Base-by-base conservation (phyloP, 2,797 vertebrate species). In the Tangara arthus region DNA sequence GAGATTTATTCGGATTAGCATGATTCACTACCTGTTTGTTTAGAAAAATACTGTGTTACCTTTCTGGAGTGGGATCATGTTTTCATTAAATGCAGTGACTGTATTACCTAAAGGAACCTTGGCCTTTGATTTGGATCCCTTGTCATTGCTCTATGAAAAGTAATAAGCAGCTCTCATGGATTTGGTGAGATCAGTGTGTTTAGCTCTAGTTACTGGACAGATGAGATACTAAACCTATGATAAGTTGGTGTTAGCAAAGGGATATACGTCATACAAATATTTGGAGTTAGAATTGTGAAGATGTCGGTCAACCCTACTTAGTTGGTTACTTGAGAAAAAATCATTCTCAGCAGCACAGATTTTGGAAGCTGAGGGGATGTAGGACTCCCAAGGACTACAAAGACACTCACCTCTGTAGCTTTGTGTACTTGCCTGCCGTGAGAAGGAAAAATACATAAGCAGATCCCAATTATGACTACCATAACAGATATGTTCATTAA, bases 161-260 rank as follows among this genome's bases (percentile, higher is more conserved):
- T 27, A 71, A 59, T 39, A 60, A 24, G 56, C 55, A 41, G 30
- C 34, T 88, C 59, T 83, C 0, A 0, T 63, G 82, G 76, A 89
- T 95, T 96, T 89, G 80, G 39, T 56, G 89, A 76, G 83, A 56
- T 79, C 61, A 12, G 23, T 22, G 46, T 71, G 34, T 89, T 91
- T 78, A 81, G 49, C 76, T 80, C 30, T 44, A 47, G 66, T 77
- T 49, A 15, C 82, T 80, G 86, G 83, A 65, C 63, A 92, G 41
- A 82, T 93, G 82, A 93, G 55, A 60, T 78, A 68, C 66, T 94
- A 76, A 90, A 94, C 30, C 77, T 68, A 11, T 60, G n/a, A 63
- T 93, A 73, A 52, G 30, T 71, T 19, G 2, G 15, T 70, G 34
- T 78, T 71, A 85, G 49, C 68, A 81, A 63, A 78, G 75, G 68